Conservation (phyloP, 2,888 invertebrate species). For the Acrocyrtus sp. region DNA sequence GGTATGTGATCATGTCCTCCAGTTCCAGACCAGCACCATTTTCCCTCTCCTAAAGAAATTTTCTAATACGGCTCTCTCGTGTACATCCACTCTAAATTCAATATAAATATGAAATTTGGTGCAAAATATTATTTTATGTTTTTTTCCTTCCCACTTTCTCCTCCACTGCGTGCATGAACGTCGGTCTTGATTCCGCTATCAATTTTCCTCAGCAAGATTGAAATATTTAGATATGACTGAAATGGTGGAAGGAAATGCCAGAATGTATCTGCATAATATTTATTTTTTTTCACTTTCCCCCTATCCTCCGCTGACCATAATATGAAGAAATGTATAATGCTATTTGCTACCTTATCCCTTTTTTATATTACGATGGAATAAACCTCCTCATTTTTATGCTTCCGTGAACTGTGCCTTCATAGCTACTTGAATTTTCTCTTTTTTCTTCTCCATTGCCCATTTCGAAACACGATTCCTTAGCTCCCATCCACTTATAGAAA, state of each 20-base stretch:
- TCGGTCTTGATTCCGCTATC: slow-evolving; percentile 16
- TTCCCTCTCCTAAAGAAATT: slow-evolving; percentile 55
- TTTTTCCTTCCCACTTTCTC: slow-evolving; percentile 4
- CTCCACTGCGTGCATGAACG: neutral
- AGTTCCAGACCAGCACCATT: slow-evolving; percentile 51
- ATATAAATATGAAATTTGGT: slow-evolving; percentile 10
- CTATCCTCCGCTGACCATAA: neutral
- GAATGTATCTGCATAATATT: slow-evolving; percentile 32
- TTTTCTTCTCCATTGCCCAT: slow-evolving; percentile 58
- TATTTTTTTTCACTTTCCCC: neutral
- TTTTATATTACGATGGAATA: too few species aligned
- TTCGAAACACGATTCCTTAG: slow-evolving; percentile 34
- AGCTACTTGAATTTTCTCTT: slow-evolving; percentile 38
- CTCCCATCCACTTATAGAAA: too few species aligned
- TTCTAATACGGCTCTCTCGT: slow-evolving; percentile 42
- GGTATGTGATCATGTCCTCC: slow-evolving; percentile 53
- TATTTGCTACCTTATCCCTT: too few species aligned
- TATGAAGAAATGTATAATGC: slow-evolving; percentile 15
- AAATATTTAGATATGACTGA: slow-evolving; percentile 20
- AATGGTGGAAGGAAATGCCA: slow-evolving; percentile 35
- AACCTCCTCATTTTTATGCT: slow-evolving; percentile 25
- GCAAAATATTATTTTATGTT: slow-evolving; percentile 37
- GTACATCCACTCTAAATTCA: slow-evolving; percentile 23
- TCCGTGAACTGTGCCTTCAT: slow-evolving; percentile 18
- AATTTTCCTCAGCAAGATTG: slow-evolving; percentile 33